A percentile compares a stretch with the other conserved stretches of the same genome.
Evolutionary conservation across 2,113 vertebrate species (phyloP).

Genomic region (Chrysochloris asiatica): DNA sequence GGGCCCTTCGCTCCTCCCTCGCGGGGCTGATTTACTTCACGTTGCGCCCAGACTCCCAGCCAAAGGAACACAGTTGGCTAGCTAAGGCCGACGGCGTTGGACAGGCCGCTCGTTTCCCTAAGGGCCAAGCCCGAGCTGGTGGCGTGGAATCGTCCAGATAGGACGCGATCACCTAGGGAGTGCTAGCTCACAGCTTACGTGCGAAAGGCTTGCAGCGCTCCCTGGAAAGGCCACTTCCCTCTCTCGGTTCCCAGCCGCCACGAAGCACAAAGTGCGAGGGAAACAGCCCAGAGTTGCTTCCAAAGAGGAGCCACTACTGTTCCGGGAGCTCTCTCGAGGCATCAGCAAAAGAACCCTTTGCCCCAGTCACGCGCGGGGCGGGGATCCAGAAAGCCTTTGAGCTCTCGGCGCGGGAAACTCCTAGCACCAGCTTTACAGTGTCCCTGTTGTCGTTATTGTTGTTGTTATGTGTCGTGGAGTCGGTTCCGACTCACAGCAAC

Average conservation of each 20-base stretch:
- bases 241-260: background rate
- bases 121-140: background rate
- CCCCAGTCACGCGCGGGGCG: background rate
- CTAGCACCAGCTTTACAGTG: no score
- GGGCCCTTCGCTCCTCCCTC: background rate
- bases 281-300: background rate
- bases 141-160: background rate
- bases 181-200: background rate
- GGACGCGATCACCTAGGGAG: fast-evolving
- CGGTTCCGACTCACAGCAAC: no score
- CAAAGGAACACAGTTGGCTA: background rate
- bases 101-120: background rate
- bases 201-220: background rate
- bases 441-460: no score
- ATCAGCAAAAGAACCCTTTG: background rate
- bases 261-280: background rate
- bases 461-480: no score
- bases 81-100: background rate
- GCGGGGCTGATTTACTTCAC: background rate
- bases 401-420: no score
- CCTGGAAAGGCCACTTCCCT: background rate
- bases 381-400: background rate
- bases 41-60: background rate
- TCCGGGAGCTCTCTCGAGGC: background rate
- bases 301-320: background rate